Evolutionary conservation across 92 coral and sea anemone genomes (phyloP).

Genomic region (Epizoanthus stellaris): DNA sequence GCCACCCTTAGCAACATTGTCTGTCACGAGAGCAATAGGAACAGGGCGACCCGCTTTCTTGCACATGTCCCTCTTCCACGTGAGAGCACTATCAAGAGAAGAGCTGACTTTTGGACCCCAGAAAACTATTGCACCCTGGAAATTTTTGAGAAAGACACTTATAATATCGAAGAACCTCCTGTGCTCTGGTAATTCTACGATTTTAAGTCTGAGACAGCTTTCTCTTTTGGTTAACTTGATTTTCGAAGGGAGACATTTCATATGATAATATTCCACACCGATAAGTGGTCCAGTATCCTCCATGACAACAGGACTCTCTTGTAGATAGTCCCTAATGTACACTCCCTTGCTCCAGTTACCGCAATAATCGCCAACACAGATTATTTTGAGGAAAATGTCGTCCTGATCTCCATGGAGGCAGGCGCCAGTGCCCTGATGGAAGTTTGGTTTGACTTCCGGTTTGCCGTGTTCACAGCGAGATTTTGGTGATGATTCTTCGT

Average conservation of each 20-base stretch:
- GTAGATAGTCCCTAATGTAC: constrained; percentile 59
- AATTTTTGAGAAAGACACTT: constrained; percentile 21
- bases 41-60: constrained; percentile 17
- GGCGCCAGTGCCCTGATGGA: too few relatives aligned
- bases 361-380: constrained; percentile 71
- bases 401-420: not conserved
- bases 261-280: constrained; percentile 26
- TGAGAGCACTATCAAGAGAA: constrained; percentile 52
- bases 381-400: constrained; percentile 46
- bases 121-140: constrained; percentile 66
- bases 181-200: constrained; percentile 68
- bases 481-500: not conserved
- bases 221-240: constrained; percentile 9
- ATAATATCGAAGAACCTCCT: constrained; percentile 31
- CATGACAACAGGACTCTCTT: constrained; percentile 42
- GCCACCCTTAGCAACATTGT: constrained; percentile 36
- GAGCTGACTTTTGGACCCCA: constrained; percentile 64
- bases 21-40: constrained; percentile 66
- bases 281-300: constrained; percentile 48
- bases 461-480: not conserved
- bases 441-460: constrained; percentile 8
- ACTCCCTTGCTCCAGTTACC: constrained; percentile 69
- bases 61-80: constrained; percentile 42
- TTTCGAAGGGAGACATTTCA: constrained; percentile 42
- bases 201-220: constrained; percentile 35